Conservation (phyloP, 2,113 vertebrate genomes). For the Rhagologus leucostigma region DNA sequence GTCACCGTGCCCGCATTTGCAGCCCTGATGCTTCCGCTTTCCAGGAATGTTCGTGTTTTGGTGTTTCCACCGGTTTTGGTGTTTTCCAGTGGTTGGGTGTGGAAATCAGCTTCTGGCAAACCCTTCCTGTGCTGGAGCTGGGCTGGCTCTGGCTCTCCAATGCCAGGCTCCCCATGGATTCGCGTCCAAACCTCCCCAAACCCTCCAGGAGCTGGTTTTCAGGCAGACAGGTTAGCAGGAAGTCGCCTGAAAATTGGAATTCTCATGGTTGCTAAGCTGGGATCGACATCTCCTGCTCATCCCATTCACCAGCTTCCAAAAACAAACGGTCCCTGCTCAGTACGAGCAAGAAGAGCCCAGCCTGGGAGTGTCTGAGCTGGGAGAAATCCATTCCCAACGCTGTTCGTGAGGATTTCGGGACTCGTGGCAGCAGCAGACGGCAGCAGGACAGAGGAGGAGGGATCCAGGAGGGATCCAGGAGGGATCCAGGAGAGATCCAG, state of each 20-base stretch:
- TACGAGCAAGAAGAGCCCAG: background rate
- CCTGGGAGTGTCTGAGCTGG: background rate
- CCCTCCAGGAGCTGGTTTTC: background rate
- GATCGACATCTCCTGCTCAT: background rate
- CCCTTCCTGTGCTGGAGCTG: background rate
- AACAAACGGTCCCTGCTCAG: background rate
- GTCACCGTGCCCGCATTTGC: fast-evolving
- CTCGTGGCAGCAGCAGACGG: background rate
- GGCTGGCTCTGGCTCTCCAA: background rate
- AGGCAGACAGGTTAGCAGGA: background rate
- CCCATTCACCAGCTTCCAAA: background rate
- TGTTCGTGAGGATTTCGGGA: fast-evolving
- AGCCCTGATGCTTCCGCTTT: background rate
- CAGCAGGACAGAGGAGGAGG: background rate
- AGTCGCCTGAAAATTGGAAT: background rate
- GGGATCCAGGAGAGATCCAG: background rate
- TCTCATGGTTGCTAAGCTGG: background rate
- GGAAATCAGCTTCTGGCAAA: background rate
- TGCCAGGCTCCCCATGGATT: background rate
- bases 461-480: background rate
- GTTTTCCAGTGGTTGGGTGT: fast-evolving
- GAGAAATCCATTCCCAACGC: background rate
- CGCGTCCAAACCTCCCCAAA: background rate
- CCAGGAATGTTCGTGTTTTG: background rate
- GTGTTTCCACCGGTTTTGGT: background rate